phyloP scores from a whole-genome alignment of 2,888 invertebrate genomes.

The Aquatica leii region DNA sequence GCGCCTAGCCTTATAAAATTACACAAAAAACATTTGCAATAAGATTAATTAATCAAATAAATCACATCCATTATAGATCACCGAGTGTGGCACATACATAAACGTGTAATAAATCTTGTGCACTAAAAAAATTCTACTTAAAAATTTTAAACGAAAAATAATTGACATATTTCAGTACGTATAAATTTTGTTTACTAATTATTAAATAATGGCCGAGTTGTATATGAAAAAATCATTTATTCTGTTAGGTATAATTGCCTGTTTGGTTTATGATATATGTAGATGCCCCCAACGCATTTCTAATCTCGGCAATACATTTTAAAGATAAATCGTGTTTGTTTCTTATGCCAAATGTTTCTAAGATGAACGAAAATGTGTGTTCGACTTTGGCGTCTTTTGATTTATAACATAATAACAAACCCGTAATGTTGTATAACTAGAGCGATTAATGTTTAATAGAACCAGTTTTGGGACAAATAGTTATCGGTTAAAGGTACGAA shows the following conservation, averaged over 20 bases:
- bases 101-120: too few species aligned
- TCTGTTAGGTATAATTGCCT: conserved; percentile 9
- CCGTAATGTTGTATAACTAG: conserved; percentile 47
- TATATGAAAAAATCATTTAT: conserved; percentile 3
- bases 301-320: conserved; percentile 1
- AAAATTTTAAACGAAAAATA: background rate
- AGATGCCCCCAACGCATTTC: conserved; percentile 12
- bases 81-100: too few species aligned
- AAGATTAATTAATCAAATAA: too few species aligned
- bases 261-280: conserved; percentile 12
- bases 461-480: conserved; percentile 40
- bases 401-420: conserved; percentile 46
- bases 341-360: too few species aligned
- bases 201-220: conserved; percentile 7
- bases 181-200: conserved; percentile 11
- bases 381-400: conserved; percentile 35
- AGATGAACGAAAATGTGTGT: too few species aligned
- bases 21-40: too few species aligned
- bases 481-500: conserved; percentile 25
- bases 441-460: conserved; percentile 47
- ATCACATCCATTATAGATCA: too few species aligned
- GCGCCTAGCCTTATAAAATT: too few species aligned
- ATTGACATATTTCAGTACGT: background rate
- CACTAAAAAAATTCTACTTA: too few species aligned
- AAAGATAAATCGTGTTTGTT: background rate